Conservation (phyloP, 2,797 vertebrate species). For the Onychomys leucogaster region DNA sequence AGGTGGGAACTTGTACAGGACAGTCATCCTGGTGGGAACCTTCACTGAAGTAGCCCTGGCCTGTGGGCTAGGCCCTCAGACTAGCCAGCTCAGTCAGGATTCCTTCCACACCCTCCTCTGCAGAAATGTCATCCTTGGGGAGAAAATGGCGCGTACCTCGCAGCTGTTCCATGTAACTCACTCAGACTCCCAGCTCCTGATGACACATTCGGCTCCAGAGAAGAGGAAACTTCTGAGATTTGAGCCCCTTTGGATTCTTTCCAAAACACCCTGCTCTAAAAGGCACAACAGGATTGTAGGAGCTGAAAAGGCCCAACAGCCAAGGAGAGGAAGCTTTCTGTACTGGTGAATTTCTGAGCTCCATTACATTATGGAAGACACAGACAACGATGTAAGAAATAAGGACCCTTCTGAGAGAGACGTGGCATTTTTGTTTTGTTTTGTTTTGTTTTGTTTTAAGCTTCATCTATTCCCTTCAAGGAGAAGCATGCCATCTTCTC, state of each 20-base stretch:
- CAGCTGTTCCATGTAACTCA: constrained; percentile 89
- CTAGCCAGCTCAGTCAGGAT: constrained; percentile 87
- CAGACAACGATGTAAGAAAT: not conserved
- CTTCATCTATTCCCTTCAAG: constrained; percentile 81
- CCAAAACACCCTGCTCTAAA: constrained; percentile 66
- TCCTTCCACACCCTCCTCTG: constrained; percentile 87
- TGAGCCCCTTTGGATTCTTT: constrained; percentile 80
- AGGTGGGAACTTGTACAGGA: constrained; percentile 79
- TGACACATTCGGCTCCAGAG: constrained; percentile 82
- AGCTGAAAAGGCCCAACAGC: not conserved
- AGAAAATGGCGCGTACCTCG: constrained; percentile 87
- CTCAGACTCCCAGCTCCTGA: constrained; percentile 82
- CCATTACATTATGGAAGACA: not conserved
- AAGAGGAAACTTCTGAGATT: constrained; percentile 80
- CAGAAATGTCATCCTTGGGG: constrained; percentile 87
- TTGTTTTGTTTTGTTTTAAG: constrained; percentile 74
- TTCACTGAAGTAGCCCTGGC: constrained; percentile 82
- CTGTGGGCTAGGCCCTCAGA: constrained; percentile 83
- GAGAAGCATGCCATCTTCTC: constrained; percentile 85
- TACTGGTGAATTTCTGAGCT: constrained; percentile 64
- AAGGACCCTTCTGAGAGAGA: constrained; percentile 50
- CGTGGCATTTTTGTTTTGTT: not conserved
- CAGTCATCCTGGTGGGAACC: constrained; percentile 83
- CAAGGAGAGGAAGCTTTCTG: not conserved
- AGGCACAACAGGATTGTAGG: constrained; percentile 71